These are phyloP conservation scores for Ips nitidus DNA, from an alignment of 1,140 invertebrate species.

Conservation along the genomic window DNA sequence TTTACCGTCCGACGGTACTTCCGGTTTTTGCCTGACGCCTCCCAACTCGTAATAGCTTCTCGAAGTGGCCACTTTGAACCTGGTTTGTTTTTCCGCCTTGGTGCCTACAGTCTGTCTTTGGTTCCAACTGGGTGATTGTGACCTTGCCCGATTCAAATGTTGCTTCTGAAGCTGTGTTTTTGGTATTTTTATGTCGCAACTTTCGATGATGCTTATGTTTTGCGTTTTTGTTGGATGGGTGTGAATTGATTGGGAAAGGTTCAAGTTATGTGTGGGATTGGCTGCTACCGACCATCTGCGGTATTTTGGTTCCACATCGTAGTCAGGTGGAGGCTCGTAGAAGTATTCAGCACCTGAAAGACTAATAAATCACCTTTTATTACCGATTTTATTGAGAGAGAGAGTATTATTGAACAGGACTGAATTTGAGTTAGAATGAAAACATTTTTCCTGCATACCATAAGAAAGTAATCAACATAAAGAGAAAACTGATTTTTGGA, in stretches of 20 bases:
- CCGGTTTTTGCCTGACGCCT: conserved; percentile 45
- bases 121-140: conserved; percentile 48
- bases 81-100: conserved; percentile 35
- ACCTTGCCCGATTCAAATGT: conserved; percentile 45
- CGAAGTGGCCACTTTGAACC: conserved; percentile 43
- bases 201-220: conserved; percentile 39
- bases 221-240: conserved; percentile 29
- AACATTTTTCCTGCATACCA: too few species aligned
- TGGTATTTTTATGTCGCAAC: conserved; percentile 48
- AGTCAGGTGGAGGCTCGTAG: conserved; percentile 50
- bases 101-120: conserved; percentile 41
- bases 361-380: conserved; percentile 10
- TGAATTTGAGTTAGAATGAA: too few species aligned
- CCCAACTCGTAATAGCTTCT: conserved; percentile 48
- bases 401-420: too few species aligned
- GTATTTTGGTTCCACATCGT: conserved; percentile 42
- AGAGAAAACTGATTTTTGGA: too few species aligned
- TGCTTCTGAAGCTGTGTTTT: conserved; percentile 41
- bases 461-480: too few species aligned
- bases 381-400: too few species aligned
- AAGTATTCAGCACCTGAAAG: conserved; percentile 25
- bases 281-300: conserved; percentile 49
- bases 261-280: conserved; percentile 32
- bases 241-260: conserved; percentile 16
- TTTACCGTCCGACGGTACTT: conserved; percentile 42